phyloP scores from a whole-genome alignment of 1,140 invertebrate species.

The Drosophila nigromelanica region DNA sequence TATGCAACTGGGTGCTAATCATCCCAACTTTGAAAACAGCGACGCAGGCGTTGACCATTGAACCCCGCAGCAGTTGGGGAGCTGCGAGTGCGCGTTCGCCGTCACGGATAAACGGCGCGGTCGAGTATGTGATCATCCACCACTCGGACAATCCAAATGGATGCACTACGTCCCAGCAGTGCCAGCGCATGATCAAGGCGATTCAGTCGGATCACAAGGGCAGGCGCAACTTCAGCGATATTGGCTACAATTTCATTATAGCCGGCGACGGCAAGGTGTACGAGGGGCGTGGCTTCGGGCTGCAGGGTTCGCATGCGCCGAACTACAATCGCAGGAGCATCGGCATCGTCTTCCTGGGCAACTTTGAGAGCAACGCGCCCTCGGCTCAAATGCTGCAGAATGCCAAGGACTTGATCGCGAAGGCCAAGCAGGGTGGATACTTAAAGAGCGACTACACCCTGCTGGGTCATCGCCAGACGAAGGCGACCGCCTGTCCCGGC shows the following conservation, averaged over 20 bases:
- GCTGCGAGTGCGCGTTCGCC: constrained; percentile 72
- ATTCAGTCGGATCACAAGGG: constrained; percentile 87
- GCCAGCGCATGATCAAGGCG: constrained; percentile 85
- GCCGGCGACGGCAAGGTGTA: constrained; percentile 86
- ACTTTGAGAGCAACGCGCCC: constrained; percentile 85
- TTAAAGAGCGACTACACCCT: constrained; percentile 83
- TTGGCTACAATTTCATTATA: constrained; percentile 87
- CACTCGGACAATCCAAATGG: constrained; percentile 88
- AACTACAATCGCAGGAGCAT: constrained; percentile 88
- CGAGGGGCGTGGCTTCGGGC: constrained; percentile 90
- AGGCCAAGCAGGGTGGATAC: constrained; percentile 85
- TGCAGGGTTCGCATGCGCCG: constrained; percentile 87
- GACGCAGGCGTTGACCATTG: constrained; percentile 54
- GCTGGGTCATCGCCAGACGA: constrained; percentile 88
- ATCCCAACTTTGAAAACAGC: constrained; percentile 6
- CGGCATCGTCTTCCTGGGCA: constrained; percentile 88
- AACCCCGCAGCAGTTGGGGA: constrained; percentile 77
- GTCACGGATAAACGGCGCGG: constrained; percentile 75
- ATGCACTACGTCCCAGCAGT: constrained; percentile 83
- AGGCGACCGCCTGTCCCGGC: constrained; percentile 89
- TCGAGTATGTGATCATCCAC: constrained; percentile 91
- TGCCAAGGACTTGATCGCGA: constrained; percentile 86
- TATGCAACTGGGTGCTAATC: not conserved
- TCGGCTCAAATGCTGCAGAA: constrained; percentile 86
- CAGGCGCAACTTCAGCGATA: constrained; percentile 87